Percentiles rank a stretch among this genome's conserved stretches.
Evolutionary conservation across 1,140 invertebrate species (phyloP).

Genomic region (Leptonema lineaticorne): DNA sequence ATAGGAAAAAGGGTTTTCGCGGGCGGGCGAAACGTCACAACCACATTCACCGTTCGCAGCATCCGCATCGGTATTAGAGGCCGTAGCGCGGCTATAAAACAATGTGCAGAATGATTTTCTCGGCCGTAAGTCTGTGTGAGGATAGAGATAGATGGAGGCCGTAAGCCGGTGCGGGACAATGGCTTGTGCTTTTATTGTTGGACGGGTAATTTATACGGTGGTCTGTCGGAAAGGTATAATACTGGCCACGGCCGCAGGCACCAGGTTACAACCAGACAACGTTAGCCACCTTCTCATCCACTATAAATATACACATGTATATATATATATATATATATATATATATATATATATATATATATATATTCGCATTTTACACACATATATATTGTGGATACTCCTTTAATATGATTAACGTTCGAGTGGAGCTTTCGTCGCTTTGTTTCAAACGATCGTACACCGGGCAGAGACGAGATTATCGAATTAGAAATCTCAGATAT

Average conservation of each 20-base stretch:
- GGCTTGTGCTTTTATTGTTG: conserved; percentile 34
- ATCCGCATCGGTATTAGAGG: not conserved
- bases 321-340: not conserved
- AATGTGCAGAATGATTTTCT: conserved; percentile 21
- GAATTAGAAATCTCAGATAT: too few relatives aligned
- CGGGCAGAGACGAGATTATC: too few relatives aligned
- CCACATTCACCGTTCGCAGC: not conserved
- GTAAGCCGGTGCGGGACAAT: conserved; percentile 31
- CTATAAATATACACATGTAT: too few relatives aligned
- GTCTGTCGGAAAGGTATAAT: conserved; percentile 7
- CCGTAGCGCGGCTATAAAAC: conserved; percentile 7
- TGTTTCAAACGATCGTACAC: too few relatives aligned
- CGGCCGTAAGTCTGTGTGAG: not conserved
- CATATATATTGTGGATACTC: not conserved
- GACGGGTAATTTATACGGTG: conserved; percentile 36
- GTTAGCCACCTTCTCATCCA: too few relatives aligned
- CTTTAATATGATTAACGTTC: conserved; percentile 12
- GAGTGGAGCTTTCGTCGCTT: too few relatives aligned
- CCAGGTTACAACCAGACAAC: too few relatives aligned
- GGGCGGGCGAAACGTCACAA: not conserved
- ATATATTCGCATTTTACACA: too few relatives aligned
- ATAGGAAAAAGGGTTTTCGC: too few relatives aligned
- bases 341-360: not conserved
- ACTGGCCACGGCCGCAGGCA: not conserved
- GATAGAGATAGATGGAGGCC: conserved; percentile 13